Evolutionary conservation across 2,113 vertebrate species (phyloP).

Genomic region (Ageneiosus marmoratus): DNA sequence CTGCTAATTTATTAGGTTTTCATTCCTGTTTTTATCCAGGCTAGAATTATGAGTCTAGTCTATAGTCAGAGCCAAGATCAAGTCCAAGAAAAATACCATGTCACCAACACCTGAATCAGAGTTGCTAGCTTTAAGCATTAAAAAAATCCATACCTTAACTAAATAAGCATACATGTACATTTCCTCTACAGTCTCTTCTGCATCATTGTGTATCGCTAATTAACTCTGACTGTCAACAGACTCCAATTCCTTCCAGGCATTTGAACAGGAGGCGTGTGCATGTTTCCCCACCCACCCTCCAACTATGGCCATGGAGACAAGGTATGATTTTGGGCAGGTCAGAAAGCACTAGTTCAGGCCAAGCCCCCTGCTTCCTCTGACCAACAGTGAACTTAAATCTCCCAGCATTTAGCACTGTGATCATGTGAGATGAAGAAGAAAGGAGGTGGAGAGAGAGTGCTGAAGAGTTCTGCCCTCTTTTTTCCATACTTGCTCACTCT

Average conservation of each 20-base stretch:
- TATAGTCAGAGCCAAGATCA: neutral
- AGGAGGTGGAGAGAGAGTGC: conserved; percentile 20
- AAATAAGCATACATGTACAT: too few species aligned
- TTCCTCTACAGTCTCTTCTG: neutral
- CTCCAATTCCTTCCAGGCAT: conserved; percentile 49
- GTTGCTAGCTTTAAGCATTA: neutral
- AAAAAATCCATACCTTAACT: neutral
- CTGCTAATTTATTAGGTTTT: neutral
- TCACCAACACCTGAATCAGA: neutral
- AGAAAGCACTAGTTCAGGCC: conserved; percentile 39
- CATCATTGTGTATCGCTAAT: conserved; percentile 34
- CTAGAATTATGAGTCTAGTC: neutral
- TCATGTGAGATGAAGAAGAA: conserved; percentile 30
- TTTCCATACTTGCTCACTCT: conserved; percentile 14
- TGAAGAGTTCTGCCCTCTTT: conserved; percentile 1
- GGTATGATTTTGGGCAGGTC: conserved; percentile 50
- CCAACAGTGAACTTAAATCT: conserved; percentile 54
- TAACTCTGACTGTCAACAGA: conserved; percentile 41
- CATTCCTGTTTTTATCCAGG: neutral
- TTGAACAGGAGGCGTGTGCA: conserved; percentile 22
- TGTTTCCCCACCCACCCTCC: neutral
- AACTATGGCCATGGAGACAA: neutral
- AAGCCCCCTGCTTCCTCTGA: conserved; percentile 31
- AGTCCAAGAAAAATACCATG: neutral
- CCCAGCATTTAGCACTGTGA: conserved; percentile 50